These are phyloP conservation scores for Copidosoma aretas DNA, from an alignment of 2,888 invertebrate genomes.

Conservation along the genomic window DNA sequence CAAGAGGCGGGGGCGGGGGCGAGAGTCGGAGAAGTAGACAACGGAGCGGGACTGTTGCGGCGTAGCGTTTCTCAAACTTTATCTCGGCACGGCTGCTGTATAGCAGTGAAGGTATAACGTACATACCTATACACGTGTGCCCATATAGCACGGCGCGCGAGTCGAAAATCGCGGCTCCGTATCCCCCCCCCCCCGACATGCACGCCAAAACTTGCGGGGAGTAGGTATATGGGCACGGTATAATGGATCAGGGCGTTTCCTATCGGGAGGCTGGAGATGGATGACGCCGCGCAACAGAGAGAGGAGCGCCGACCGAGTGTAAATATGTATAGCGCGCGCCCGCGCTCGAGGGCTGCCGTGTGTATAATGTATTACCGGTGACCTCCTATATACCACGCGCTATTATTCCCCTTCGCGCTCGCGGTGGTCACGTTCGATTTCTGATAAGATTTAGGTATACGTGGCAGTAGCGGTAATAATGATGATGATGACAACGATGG, in stretches of 20 bases:
- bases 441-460: too few species aligned
- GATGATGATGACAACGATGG: not conserved
- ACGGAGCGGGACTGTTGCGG: conserved; percentile 5
- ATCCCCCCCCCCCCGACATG: not conserved
- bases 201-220: conserved; percentile 13
- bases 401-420: too few species aligned
- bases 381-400: too few species aligned
- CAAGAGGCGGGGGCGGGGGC: not conserved
- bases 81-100: conserved; percentile 7
- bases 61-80: conserved; percentile 24
- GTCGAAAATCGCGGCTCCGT: conserved; percentile 1
- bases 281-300: not conserved
- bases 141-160: not conserved
- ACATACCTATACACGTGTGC: not conserved
- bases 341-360: not conserved
- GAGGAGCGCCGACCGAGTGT: conserved; percentile 22
- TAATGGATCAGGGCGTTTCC: conserved; percentile 27
- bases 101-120: too few species aligned
- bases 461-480: not conserved
- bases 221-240: not conserved
- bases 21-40: conserved; percentile 13
- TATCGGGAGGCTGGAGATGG: conserved; percentile 8
- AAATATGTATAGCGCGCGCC: too few species aligned
- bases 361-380: not conserved
- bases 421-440: too few species aligned